Evolutionary conservation across 92 coral and sea anemone genomes (phyloP), one percentile per base, ranked within the genome.

Genomic region (Phenganax stokvisi): DNA sequence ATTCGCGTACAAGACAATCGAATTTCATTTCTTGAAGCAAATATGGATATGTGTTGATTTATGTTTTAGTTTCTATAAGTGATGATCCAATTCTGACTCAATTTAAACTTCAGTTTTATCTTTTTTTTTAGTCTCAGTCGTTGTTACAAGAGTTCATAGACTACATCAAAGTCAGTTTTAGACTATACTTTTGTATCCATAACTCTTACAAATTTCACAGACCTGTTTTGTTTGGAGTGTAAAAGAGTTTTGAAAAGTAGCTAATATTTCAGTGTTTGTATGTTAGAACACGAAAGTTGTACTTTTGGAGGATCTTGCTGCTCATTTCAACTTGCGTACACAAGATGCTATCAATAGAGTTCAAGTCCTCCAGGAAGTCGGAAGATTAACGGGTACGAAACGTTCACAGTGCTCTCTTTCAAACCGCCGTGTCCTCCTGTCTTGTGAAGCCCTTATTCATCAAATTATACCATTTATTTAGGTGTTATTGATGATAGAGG

Each of bases 401-500:
- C 71, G 56, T 12, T 72, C 16, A 27, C 20, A 13, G 31, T 54
- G n/a, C 47, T 37, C 47, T 37, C 47, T 37, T 5, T 37, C 47
- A 1, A 5, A 37, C 47, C 47, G 5, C 47, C 2, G 47, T 37
- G 2, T 37, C 47, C 47, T 37, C 47, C 47, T 37, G 47, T 37
- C 47, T 37, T 29, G 15, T 9, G 25, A 17, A 9, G 30, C 25
- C 3, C 54, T 6, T 68, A 68, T 68, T 13, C 44, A 68, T 15
- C 28, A 16, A 16, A 17, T 27, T 52, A 61, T 51, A 17, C 25
- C 25, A 8, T 56, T 80, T 80, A 55, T 20, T 70, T 73, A 93
- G 97, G 97, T 9, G 98, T 93, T 59, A 87, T 91, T 53, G 98
- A 94, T 85, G 98, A 94, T 83, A 84, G 98, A 83, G 98, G 98